Percentiles rank a stretch among this genome's conserved stretches.
Conservation (phyloP, 2,113 vertebrate species). For the Hepsetus odoe region DNA sequence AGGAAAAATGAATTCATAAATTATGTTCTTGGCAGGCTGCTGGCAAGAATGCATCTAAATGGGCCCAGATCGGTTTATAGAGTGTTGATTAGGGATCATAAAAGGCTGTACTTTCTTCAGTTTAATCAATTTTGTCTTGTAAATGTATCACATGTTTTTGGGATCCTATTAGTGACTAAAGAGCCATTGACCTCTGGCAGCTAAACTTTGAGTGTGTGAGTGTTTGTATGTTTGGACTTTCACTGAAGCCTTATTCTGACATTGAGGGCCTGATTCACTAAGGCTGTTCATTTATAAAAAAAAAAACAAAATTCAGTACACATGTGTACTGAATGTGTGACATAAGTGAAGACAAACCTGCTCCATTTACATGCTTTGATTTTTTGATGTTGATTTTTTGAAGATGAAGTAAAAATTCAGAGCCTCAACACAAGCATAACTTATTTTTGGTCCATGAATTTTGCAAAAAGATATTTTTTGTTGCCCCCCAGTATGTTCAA, state of each 20-base stretch:
- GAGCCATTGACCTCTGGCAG: slow-evolving; percentile 32
- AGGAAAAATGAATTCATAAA: too few species aligned
- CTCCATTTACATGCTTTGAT: not conserved
- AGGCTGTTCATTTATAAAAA: too few species aligned
- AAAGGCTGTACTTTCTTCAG: not conserved
- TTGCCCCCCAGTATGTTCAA: too few species aligned
- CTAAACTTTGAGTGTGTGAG: not conserved
- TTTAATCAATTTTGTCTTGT: slow-evolving; percentile 2
- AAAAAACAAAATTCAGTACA: too few species aligned
- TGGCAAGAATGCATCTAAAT: not conserved
- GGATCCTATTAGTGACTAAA: not conserved
- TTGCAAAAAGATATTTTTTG: too few species aligned
- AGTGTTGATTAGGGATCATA: not conserved
- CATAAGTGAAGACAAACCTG: not conserved
- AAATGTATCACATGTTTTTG: slow-evolving; percentile 28
- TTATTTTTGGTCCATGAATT: too few species aligned
- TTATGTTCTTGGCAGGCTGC: not conserved
- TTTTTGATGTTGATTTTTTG: not conserved
- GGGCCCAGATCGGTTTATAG: not conserved
- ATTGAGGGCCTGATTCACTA: slow-evolving; percentile 11
- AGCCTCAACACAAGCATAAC: too few species aligned
- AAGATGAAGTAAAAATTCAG: not conserved
- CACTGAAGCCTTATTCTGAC: slow-evolving; percentile 44
- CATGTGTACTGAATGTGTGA: too few species aligned
- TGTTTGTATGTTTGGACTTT: not conserved